Base-by-base conservation (phyloP, 2,113 vertebrate species). In the Piprites chloris region DNA sequence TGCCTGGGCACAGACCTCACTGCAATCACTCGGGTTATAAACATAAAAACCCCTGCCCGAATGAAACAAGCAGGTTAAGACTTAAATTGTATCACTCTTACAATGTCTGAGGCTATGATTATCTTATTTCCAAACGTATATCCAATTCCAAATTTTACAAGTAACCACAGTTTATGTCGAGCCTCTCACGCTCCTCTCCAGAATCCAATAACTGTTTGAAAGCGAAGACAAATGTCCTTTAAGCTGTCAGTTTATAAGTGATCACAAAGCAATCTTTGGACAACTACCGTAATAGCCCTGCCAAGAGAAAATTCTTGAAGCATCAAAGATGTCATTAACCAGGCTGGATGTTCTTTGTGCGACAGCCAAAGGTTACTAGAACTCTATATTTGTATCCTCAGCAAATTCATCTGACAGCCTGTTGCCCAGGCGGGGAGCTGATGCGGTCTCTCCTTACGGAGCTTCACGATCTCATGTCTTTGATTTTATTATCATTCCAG, bases 231-330 rank as follows among this genome's bases (percentile, higher is more conserved):
- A 86, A 76, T 7, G 12, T 21, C 23, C 74, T 46, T 49, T 26
- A 59, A 50, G 14, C 35, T 18, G 11, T 58, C 89, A 49, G 30
- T 65, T 83, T 69, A 2, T 41, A 79, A 77, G 12, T 7, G 52
- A 73, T 65, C 50, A 77, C 35, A 66, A 90, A 96, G 28, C 77
- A 83, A n/a, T 76, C 63, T 76, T 72, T 55, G 37, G 75, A 80
- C 76, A 79, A 53, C 66, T 85, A 58, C 20, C 0, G 0, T 37
- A 93, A 93, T 4, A 74, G 47, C 27, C 11, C 35, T 84, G 85
- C 89, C 89, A 79, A 84, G n/a, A 94, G 58, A 91, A 94, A 92
- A 95, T 91, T 86, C 72, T 71, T 90, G 88, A 93, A 81, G 68
- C 28, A 37, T 58, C 44, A 86, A 93, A 86, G 65, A 74, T 65